phyloP scores from a whole-genome alignment of 30 jellyfish, hydroid and myxozoan species.

The Clytia hemisphaerica region DNA sequence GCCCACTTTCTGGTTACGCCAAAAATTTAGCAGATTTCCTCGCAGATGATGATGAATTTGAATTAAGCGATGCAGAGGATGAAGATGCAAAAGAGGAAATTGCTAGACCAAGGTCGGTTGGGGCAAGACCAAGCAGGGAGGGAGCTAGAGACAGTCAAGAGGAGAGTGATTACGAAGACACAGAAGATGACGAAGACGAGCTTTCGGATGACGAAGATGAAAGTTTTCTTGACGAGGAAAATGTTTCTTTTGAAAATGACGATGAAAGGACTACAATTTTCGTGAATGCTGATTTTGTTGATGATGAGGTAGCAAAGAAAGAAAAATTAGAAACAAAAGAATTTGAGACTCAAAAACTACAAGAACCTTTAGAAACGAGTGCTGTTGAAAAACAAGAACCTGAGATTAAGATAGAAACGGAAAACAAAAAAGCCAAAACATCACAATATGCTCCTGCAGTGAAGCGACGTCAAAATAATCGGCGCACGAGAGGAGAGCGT shows the following conservation, averaged over 20 bases:
- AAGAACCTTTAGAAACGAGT: not conserved
- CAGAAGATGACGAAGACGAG: conserved; percentile 13
- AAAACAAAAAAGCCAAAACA: too few relatives aligned
- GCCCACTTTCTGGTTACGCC: conserved; percentile 95
- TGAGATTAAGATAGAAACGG: too few relatives aligned
- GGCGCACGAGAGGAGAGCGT: conserved; percentile 30
- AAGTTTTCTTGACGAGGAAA: not conserved
- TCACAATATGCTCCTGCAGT: too few relatives aligned
- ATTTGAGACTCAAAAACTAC: not conserved
- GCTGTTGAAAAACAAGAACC: too few relatives aligned
- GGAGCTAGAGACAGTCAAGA: conserved; percentile 31
- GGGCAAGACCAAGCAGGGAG: conserved; percentile 27
- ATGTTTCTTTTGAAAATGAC: too few relatives aligned
- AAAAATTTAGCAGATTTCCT: conserved; percentile 75
- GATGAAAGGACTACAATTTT: too few relatives aligned
- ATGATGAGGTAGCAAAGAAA: too few relatives aligned
- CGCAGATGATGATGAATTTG: conserved; percentile 94
- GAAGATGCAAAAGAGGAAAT: conserved; percentile 72
- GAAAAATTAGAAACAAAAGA: too few relatives aligned
- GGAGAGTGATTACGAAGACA: conserved; percentile 20
- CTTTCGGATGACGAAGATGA: not conserved
- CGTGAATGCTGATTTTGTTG: too few relatives aligned
- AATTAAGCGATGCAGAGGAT: conserved; percentile 84
- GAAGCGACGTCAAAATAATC: not conserved
- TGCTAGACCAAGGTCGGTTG: conserved; percentile 35